phyloP scores from a whole-genome alignment of 1,140 invertebrate species.

The Conopomorpha cramerella region DNA sequence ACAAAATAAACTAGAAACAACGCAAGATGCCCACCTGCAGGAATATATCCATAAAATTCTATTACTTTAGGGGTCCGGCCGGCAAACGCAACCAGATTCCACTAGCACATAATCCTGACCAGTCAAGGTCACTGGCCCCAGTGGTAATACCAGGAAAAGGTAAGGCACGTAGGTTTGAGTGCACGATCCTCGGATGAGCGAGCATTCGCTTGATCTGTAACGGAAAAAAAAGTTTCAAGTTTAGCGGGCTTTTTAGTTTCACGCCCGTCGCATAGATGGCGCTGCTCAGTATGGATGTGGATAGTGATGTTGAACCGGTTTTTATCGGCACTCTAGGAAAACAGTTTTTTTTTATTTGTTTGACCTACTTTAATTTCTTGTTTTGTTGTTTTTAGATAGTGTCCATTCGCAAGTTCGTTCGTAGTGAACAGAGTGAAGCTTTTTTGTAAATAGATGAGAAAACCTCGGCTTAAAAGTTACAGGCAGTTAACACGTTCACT shows the following conservation, averaged over 20 bases:
- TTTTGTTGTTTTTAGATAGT: neutral
- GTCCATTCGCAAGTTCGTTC: neutral
- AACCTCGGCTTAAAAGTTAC: no score
- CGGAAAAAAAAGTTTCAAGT: constrained; percentile 3
- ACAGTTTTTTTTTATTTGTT: neutral
- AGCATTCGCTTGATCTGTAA: constrained; percentile 84
- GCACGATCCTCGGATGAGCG: constrained; percentile 84
- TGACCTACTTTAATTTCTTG: neutral
- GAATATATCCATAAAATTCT: constrained; percentile 12
- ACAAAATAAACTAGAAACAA: no score
- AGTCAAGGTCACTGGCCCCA: constrained; percentile 87
- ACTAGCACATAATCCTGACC: constrained; percentile 92
- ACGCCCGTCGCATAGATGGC: no score
- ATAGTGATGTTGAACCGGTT: no score
- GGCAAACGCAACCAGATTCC: constrained; percentile 89
- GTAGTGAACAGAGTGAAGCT: no score
- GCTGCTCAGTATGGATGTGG: no score
- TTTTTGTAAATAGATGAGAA: no score
- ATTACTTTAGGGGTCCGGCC: constrained; percentile 62
- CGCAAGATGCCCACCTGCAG: no score
- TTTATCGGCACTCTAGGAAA: no score
- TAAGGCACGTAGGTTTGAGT: constrained; percentile 92
- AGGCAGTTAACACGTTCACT: no score
- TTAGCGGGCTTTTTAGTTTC: no score
- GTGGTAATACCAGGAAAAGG: constrained; percentile 85